Base-by-base conservation (phyloP, 2,113 vertebrate genomes). In the Ginglymostoma cirratum region DNA sequence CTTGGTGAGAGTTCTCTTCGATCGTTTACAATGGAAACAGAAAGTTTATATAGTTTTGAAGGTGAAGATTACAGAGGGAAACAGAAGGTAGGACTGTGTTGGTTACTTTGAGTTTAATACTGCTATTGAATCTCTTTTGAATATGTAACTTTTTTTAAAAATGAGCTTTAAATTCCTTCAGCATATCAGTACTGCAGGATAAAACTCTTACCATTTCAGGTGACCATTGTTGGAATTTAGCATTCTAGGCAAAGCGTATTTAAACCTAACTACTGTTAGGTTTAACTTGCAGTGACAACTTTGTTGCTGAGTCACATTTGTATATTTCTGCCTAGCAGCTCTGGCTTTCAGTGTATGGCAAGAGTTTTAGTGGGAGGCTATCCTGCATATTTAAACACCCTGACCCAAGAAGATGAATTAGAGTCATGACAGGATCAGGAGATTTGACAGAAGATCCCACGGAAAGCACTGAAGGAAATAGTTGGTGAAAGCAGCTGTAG, bases 51-150 rank as follows among this genome's bases (percentile, higher is more conserved):
- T 97, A 99, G 98, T 96, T 99, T 99, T 95, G 98, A 99, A 97
- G 98, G 98, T 96, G 98, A 99, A 97, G 98, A 99, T 97, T 99
- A 99, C 96, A 97, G 98, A 97, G 98, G 98, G 96, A 99, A 99
- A 96, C 98, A 99, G 96, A 99, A 99, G 98, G 98, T 99, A 97
- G 19, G 89, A 5, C 3, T 93, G 17, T 23, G 15, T 66, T 93
- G 8, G 4, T 61, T 34, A 30, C 34, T 92, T 65, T 92, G 87
- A 19, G 15, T 92, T 92, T 65, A 30, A 34, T 42, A 42, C 2
- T 83, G 42, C 19, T 34, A 14, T 66, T 66, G 61, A 66, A 12
- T 38, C 7, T 67, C 12, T 55, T 90, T 61, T 38, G 2, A 24
- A 42, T 45, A 3, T 45, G 38, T 83, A 5, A 83, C 38, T 83